Percentiles rank a stretch among this genome's conserved stretches.
phyloP scores from a whole-genome alignment of 2,888 invertebrate genomes.

The Drosophila paranaensis region DNA sequence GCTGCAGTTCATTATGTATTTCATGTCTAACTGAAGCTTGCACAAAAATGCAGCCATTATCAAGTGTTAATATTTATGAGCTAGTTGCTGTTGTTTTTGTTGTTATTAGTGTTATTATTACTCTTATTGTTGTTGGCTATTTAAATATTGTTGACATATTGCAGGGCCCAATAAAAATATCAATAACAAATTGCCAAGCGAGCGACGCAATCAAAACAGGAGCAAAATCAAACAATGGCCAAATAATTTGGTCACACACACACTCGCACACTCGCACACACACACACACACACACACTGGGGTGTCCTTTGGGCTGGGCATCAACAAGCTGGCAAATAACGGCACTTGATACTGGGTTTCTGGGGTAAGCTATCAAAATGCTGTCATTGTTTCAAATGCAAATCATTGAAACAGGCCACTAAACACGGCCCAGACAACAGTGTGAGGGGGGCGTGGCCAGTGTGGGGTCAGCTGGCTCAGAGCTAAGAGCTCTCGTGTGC shows the following conservation, averaged over 20 bases:
- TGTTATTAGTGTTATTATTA: slow-evolving; percentile 3
- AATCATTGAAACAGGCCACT: slow-evolving; percentile 66
- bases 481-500: neutral
- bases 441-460: neutral
- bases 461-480: neutral
- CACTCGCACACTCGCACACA: slow-evolving; percentile 1
- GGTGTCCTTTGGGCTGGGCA: slow-evolving; percentile 7
- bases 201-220: slow-evolving; percentile 29
- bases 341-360: slow-evolving; percentile 16
- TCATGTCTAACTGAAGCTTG: slow-evolving; percentile 26
- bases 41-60: slow-evolving; percentile 46
- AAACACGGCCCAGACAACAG: slow-evolving; percentile 33
- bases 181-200: slow-evolving; percentile 30
- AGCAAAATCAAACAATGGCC: slow-evolving; percentile 53
- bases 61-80: slow-evolving; percentile 54
- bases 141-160: slow-evolving; percentile 55
- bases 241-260: slow-evolving; percentile 56
- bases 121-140: slow-evolving; percentile 26
- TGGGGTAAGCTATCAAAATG: slow-evolving; percentile 50
- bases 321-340: slow-evolving; percentile 27
- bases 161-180: slow-evolving; percentile 35
- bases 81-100: slow-evolving; percentile 18
- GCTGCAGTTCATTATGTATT: slow-evolving; percentile 46
- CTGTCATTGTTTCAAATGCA: slow-evolving; percentile 74
- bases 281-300: neutral